phyloP scores from a whole-genome alignment of 2,888 invertebrate species.

The Liodrosophila aerea region DNA sequence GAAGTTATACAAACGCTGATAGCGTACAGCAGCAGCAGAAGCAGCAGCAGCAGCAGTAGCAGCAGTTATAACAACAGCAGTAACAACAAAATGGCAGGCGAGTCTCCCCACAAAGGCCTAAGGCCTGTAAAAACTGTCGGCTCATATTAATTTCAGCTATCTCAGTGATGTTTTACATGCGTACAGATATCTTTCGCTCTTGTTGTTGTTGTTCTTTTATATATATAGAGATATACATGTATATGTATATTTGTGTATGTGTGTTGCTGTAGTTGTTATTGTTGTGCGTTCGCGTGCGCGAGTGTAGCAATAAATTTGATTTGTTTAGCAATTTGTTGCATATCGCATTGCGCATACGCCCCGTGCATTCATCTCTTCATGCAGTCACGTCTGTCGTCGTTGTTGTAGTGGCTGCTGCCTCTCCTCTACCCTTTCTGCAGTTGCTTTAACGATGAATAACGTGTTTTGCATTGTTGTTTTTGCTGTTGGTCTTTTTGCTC shows the following conservation, averaged over 20 bases:
- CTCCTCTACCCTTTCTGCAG: slow-evolving; percentile 21
- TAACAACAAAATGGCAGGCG: slow-evolving; percentile 8
- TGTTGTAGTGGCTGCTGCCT: slow-evolving; percentile 3
- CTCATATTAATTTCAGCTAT: slow-evolving; percentile 71
- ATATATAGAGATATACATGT: slow-evolving; percentile 5
- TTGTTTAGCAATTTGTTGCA: slow-evolving; percentile 78
- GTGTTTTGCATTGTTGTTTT: slow-evolving; percentile 30
- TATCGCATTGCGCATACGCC: slow-evolving; percentile 78
- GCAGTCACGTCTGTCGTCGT: slow-evolving; percentile 57
- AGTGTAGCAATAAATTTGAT: slow-evolving; percentile 71
- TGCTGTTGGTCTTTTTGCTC: slow-evolving; percentile 33
- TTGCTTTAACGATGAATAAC: slow-evolving; percentile 73
- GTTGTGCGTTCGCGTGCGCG: slow-evolving; percentile 40
- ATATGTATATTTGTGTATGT: slow-evolving; percentile 4
- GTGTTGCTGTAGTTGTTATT: slow-evolving; percentile 7
- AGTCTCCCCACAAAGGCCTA: slow-evolving; percentile 33
- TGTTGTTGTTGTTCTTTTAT: slow-evolving; percentile 16
- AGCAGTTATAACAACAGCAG: slow-evolving; percentile 15
- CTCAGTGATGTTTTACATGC: slow-evolving; percentile 63
- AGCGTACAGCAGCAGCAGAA: slow-evolving; percentile 37
- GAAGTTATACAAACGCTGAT: slow-evolving; percentile 70
- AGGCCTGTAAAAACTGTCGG: slow-evolving; percentile 24
- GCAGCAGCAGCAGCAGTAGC: slow-evolving; percentile 15
- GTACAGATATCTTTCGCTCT: slow-evolving; percentile 30
- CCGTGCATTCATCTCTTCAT: slow-evolving; percentile 66